Evolutionary conservation across 2,113 vertebrate genomes (phyloP).

Genomic region (Gorsachius goisagi): DNA sequence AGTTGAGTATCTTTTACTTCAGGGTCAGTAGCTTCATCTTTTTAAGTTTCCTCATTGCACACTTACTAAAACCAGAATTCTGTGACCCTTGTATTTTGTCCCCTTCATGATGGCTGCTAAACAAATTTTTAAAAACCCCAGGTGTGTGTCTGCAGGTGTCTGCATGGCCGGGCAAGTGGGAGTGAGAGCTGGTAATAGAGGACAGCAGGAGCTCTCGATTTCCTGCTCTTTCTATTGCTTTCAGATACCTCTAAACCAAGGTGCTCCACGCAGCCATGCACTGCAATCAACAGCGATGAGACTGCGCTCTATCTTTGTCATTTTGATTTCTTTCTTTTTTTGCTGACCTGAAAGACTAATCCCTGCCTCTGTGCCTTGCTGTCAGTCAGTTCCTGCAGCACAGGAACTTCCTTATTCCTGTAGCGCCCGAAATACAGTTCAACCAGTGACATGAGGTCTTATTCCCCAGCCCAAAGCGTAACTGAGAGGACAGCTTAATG

Average conservation of each 20-base stretch:
- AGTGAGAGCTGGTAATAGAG: not conserved
- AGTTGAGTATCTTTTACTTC: not conserved
- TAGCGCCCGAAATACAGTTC: not conserved
- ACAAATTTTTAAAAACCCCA: not conserved
- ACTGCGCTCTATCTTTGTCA: not conserved
- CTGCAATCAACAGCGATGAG: not conserved
- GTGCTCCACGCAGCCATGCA: not conserved
- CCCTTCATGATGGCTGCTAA: not conserved
- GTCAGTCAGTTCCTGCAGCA: not conserved
- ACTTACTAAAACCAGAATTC: not conserved
- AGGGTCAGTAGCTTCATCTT: not conserved
- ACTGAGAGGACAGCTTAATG: not conserved
- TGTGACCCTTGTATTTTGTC: not conserved
- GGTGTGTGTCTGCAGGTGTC: not conserved
- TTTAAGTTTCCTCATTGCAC: not conserved
- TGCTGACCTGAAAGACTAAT: not conserved
- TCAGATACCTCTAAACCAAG: not conserved
- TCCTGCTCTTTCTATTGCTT: not conserved
- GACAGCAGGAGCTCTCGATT: not conserved
- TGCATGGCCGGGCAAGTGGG: not conserved
- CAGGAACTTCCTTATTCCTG: not conserved
- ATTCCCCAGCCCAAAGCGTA: not conserved
- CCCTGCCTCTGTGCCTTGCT: not conserved
- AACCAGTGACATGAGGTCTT: not conserved
- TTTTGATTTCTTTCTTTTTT: not conserved